Percentiles rank a stretch among this genome's conserved stretches.
Conservation (phyloP, 2,888 invertebrate species). For the Tetheella fluctuosa region DNA sequence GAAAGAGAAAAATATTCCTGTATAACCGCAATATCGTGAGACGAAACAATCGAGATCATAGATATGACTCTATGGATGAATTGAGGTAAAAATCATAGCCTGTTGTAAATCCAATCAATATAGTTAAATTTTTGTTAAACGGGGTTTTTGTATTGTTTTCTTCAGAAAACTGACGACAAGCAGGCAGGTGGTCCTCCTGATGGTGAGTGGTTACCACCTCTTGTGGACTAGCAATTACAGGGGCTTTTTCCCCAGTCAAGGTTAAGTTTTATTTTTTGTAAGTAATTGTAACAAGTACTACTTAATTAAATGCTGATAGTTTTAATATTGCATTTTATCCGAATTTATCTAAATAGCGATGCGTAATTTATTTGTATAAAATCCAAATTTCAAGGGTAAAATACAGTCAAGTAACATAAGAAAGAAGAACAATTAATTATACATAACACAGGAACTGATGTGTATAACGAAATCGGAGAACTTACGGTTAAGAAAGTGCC, state of each 20-base stretch:
- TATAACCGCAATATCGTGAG: neutral
- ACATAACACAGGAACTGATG: slow-evolving; percentile 6
- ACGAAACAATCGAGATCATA: neutral
- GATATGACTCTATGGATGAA: neutral
- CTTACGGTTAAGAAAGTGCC: no score
- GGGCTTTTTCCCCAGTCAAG: no score
- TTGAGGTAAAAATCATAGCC: neutral
- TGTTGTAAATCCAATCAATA: neutral
- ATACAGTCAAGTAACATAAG: neutral
- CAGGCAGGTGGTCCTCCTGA: no score
- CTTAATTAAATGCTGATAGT: no score
- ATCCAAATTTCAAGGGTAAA: neutral
- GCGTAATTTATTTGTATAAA: neutral
- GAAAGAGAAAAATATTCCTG: neutral
- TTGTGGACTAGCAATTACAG: no score
- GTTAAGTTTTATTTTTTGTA: no score
- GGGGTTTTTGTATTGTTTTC: no score
- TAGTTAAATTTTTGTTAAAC: neutral
- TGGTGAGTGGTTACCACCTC: no score
- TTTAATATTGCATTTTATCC: neutral
- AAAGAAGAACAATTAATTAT: neutral
- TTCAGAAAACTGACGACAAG: no score
- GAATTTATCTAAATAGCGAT: no score
- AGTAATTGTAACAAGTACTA: no score
- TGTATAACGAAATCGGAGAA: slow-evolving; percentile 6